These are phyloP conservation scores for Perdita meconis DNA, from an alignment of 2,888 invertebrate species.

Conservation along the genomic window DNA sequence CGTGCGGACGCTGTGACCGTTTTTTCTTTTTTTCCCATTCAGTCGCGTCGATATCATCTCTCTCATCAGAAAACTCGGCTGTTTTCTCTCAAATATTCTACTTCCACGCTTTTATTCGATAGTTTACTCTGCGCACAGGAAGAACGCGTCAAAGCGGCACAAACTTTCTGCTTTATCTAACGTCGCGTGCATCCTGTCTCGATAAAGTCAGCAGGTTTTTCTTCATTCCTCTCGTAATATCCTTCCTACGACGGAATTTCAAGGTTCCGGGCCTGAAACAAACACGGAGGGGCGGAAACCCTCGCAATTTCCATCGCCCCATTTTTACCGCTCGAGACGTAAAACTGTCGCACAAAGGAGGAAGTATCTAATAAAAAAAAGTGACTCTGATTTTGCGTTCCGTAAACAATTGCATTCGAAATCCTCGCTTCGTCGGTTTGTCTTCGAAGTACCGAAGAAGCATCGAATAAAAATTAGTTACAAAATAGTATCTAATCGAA, in stretches of 20 bases:
- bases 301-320: conserved; percentile 37
- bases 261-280: conserved; percentile 7
- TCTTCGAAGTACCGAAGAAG: not conserved
- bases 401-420: not conserved
- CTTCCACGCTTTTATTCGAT: not conserved
- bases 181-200: conserved; percentile 35
- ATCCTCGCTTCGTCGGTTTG: not conserved
- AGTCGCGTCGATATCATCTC: not conserved
- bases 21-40: too few species aligned
- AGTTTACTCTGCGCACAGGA: not conserved
- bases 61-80: not conserved
- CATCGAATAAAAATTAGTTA: not conserved
- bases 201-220: conserved; percentile 27
- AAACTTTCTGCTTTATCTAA: conserved; percentile 18
- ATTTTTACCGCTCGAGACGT: conserved; percentile 39
- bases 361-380: not conserved
- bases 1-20: too few species aligned
- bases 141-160: not conserved
- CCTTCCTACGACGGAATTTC: not conserved
- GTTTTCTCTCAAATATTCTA: too few species aligned
- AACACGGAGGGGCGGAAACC: conserved; percentile 48
- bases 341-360: not conserved
- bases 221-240: not conserved
- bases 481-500: too few species aligned
- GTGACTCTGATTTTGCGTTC: not conserved